Evolutionary conservation across 2,888 invertebrate species (phyloP).

Genomic region (Linnaemya vulpina): DNA sequence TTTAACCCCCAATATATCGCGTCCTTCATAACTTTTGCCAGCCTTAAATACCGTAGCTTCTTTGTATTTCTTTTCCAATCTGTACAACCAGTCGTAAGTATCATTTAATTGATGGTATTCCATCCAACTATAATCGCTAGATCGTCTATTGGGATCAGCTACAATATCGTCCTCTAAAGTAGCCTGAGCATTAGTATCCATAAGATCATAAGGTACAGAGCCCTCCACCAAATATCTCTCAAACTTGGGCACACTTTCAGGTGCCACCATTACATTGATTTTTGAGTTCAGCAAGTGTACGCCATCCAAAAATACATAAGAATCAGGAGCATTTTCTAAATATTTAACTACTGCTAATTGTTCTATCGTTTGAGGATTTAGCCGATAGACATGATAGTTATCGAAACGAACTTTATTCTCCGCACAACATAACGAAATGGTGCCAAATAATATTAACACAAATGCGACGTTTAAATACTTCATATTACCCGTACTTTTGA

Average conservation of each 20-base stretch:
- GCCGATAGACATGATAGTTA: constrained; percentile 85
- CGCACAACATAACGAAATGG: constrained; percentile 38
- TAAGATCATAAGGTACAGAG: constrained; percentile 83
- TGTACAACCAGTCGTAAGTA: constrained; percentile 85
- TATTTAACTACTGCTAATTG: constrained; percentile 83
- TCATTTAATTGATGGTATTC: constrained; percentile 80
- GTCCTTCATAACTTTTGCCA: constrained; percentile 85
- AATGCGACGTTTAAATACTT: constrained; percentile 55
- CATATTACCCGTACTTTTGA: constrained; percentile 57
- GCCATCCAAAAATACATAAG: constrained; percentile 83
- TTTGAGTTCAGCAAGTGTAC: constrained; percentile 81
- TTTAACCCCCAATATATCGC: constrained; percentile 86
- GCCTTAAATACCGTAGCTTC: constrained; percentile 84
- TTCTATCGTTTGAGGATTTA: constrained; percentile 83
- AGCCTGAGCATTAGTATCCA: constrained; percentile 83
- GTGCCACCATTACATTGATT: constrained; percentile 84
- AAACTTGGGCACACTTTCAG: constrained; percentile 79
- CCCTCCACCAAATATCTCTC: constrained; percentile 79
- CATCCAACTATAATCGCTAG: constrained; percentile 78
- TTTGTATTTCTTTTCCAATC: constrained; percentile 82
- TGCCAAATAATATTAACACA: constrained; percentile 44
- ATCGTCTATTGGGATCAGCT: constrained; percentile 67
- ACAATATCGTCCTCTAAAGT: constrained; percentile 77
- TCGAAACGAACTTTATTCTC: constrained; percentile 81
- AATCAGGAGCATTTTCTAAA: constrained; percentile 78